Base-by-base conservation (phyloP, 2,113 vertebrate species). In the Ranitomeya imitator region DNA sequence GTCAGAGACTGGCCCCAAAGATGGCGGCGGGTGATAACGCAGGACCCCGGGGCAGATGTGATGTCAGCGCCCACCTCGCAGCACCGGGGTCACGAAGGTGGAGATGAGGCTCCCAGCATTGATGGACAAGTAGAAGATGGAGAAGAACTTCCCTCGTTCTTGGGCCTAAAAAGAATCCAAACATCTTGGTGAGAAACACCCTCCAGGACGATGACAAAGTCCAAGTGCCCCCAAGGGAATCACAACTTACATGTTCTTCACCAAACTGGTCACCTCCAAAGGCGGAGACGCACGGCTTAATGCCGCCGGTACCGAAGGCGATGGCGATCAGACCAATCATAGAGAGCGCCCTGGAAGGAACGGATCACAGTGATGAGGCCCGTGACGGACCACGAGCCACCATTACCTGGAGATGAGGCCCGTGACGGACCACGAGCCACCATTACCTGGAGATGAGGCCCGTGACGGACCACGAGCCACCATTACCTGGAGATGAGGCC, bases 251-350 rank as follows among this genome's bases (percentile, higher is more conserved):
- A 88, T 98, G 93, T 26, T 97, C 94, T 83, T 98, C 96, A 19
- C 97, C 96, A 94, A 99, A 99, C 91, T 99, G 98, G 92, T 99
- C 98, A 89, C 98, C 98, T 91, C 98, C 98, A 86, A 99, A 99
- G 3, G 98, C 98, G 76, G 98, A 94, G 83, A 99, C 98, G 4
- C 98, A 99, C 37, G 98, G 98, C 92, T 99, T 99, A 94, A 99
- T 99, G 52, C 98, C 98, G 89, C 98, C 98, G 0, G 98, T 99
- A 83, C 98, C 98, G 80, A 99, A 91, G 77, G 98, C 98, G 59
- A 99, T 99, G 90, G 99, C 95, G 86, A 96, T 93, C 90, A 99
- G 93, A 16, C 98, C 98, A 5, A 93, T 0, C 94, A 99, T 94
- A 80, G 97, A 98, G 82, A 96, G 90, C 94, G 94, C 90, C 92